Percentiles rank a stretch among this genome's conserved stretches.
These are phyloP conservation scores for Gallinago undulata DNA, from an alignment of 2,113 vertebrate species.

Conservation along the genomic window DNA sequence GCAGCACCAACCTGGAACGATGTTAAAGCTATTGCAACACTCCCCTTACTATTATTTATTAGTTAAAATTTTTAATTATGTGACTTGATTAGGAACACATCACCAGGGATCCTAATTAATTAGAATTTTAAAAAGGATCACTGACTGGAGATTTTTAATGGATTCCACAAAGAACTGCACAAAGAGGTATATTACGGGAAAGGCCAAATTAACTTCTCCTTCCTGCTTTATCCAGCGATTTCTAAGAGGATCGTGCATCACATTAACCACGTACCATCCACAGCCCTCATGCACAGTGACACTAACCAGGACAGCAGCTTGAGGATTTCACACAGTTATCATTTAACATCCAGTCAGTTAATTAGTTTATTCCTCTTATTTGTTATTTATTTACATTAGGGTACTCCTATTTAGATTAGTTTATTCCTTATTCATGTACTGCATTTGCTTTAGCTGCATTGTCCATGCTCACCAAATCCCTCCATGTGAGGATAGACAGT, in stretches of 20 bases:
- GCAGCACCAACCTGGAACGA: background rate
- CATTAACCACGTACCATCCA: background rate
- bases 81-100: conserved; percentile 53
- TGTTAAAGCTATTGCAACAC: background rate
- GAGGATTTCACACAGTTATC: background rate
- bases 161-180: conserved; percentile 48
- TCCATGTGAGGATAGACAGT: background rate
- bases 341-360: background rate
- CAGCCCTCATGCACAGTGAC: background rate
- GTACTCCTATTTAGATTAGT: background rate
- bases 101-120: conserved; percentile 67
- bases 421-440: background rate
- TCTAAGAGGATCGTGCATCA: background rate
- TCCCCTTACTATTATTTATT: conserved; percentile 58
- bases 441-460: background rate
- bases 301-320: background rate
- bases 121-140: conserved; percentile 62
- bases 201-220: conserved; percentile 36
- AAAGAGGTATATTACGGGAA: conserved; percentile 10
- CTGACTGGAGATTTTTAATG: conserved; percentile 22
- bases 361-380: background rate
- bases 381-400: background rate
- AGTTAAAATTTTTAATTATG: conserved; percentile 67
- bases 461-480: background rate
- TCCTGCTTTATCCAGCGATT: background rate